Conservation (phyloP, 2,888 invertebrate species). For the Phengaris alcon region DNA sequence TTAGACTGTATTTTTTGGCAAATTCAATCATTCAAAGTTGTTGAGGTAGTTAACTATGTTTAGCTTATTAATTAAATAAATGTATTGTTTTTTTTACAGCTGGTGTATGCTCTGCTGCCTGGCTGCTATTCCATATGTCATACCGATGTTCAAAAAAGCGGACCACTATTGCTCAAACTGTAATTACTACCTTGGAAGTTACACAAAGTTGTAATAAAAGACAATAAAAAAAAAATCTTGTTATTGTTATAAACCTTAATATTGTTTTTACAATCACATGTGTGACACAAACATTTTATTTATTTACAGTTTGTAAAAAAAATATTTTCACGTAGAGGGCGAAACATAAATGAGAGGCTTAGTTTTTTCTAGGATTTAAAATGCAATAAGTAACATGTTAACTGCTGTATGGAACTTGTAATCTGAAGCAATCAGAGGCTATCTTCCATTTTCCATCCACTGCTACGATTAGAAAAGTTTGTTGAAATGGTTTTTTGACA, state of each 20-base stretch:
- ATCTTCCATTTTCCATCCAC: conserved; percentile 96
- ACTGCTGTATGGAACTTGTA: conserved; percentile 80
- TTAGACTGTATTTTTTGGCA: neutral
- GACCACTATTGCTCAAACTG: conserved; percentile 68
- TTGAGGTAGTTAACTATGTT: neutral
- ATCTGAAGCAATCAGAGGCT: conserved; percentile 91
- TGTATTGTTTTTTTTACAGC: conserved; percentile 49
- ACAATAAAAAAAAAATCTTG: neutral
- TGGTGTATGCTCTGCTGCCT: conserved; percentile 70
- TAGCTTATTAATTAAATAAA: neutral
- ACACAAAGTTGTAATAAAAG: conserved; percentile 47
- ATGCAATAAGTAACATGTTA: conserved; percentile 33
- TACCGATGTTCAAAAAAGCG: conserved; percentile 58
- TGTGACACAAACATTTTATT: neutral
- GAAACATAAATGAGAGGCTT: too few relatives aligned
- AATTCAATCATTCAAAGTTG: neutral
- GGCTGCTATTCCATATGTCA: conserved; percentile 61
- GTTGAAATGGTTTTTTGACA: conserved; percentile 85
- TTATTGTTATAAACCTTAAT: conserved; percentile 1
- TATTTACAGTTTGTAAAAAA: neutral
- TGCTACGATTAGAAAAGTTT: conserved; percentile 92
- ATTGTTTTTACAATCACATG: neutral
- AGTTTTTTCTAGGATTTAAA: too few relatives aligned
- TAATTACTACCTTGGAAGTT: conserved; percentile 58
- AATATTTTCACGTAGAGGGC: neutral